Evolutionary conservation across 2,888 invertebrate species (phyloP).

Genomic region (Phoronis australis): DNA sequence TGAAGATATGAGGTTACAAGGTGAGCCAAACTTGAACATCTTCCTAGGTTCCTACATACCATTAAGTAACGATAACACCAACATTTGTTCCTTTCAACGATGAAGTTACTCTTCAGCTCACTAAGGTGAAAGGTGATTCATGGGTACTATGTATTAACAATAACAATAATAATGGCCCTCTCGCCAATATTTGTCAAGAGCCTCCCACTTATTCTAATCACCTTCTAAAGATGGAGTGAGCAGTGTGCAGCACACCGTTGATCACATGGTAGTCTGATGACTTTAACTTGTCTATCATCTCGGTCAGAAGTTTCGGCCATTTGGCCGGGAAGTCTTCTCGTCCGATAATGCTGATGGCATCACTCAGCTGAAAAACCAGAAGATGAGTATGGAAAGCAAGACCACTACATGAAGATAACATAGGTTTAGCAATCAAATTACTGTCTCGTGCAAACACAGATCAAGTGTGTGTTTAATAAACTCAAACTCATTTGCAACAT

Average conservation of each 20-base stretch:
- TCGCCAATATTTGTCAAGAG: background rate
- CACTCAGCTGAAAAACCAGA: constrained; percentile 63
- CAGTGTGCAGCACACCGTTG: constrained; percentile 89
- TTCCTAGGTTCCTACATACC: no score
- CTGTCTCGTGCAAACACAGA: no score
- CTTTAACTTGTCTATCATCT: constrained; percentile 86
- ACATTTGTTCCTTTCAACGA: no score
- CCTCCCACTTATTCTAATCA: constrained; percentile 11
- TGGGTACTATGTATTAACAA: no score
- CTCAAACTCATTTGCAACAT: no score
- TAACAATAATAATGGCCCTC: no score
- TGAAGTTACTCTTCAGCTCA: no score
- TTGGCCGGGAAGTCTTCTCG: constrained; percentile 92
- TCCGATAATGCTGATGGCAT: constrained; percentile 94
- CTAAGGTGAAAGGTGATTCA: no score
- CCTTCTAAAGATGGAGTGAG: constrained; percentile 92
- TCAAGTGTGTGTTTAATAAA: no score
- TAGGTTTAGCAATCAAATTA: background rate
- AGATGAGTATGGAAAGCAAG: constrained; percentile 2
- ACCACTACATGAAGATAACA: constrained; percentile 1
- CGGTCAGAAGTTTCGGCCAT: constrained; percentile 88
- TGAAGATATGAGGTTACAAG: no score
- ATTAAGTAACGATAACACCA: no score
- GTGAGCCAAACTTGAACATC: no score
- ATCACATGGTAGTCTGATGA: constrained; percentile 87